Base-by-base conservation (phyloP, 37 sponge, comb jelly and placozoan genomes). In the Crambe crambe region DNA sequence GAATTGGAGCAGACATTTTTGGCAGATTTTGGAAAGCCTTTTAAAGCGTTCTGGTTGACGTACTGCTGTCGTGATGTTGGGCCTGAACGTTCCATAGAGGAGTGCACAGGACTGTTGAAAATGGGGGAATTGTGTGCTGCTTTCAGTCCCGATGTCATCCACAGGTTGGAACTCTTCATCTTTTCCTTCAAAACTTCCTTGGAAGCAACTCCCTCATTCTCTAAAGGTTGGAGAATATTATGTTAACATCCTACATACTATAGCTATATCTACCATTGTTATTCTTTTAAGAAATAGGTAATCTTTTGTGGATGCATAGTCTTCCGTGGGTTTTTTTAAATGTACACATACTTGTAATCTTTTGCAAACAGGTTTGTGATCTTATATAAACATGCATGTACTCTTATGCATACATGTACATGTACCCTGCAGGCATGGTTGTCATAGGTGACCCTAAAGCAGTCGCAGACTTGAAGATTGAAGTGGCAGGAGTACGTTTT, bases 391-490 rank as follows among this genome's bases (percentile, higher is more conserved):
- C 25, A 4, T 12, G 25, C 20, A 58, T 58, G 59, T 58, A 3
- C 18, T n/a, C n/a, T n/a, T n/a, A n/a, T n/a, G n/a, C n/a, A n/a
- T n/a, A n/a, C n/a, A n/a, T n/a, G n/a, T n/a, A n/a, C n/a, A n/a
- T n/a, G n/a, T n/a, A n/a, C n/a, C n/a, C n/a, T n/a, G 0, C 78
- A 89, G 89, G 89, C 41, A 83, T 84, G 84, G 79, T 83, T 2
- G 85, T 87, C 5, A 40, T 87, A 59, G 92, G 92, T 22, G 92
- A 92, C 59, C 85, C 85, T 31, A 68, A 71, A 15, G 92, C 92
- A 0, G 78, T 80, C 42, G 87, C 92, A 37, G 20, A 12, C 10
- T 64, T 87, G 23, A 58, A 56, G 27, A 56, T 87, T 20, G 22
- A 29, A 3, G 0, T 77, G 4, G 8, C 60, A 37, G 63, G 51